phyloP scores from a whole-genome alignment of 1,140 invertebrate genomes.

The Drosophila gunungcola region DNA sequence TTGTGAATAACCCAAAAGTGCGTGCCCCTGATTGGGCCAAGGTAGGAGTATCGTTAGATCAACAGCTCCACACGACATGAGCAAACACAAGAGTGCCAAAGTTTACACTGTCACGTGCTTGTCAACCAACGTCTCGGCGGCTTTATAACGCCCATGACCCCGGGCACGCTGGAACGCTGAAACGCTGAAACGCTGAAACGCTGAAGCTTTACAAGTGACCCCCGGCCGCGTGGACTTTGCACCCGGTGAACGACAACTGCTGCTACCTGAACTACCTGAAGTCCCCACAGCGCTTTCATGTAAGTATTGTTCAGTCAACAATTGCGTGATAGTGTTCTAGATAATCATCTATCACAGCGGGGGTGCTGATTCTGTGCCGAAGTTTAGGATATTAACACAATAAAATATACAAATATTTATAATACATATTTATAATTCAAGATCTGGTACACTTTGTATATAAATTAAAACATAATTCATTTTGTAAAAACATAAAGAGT shows the following conservation, averaged over 20 bases:
- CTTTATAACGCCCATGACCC: constrained; percentile 44
- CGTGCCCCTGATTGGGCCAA: constrained; percentile 36
- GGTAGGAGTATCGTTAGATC: constrained; percentile 13
- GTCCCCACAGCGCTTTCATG: constrained; percentile 21
- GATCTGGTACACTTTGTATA: too few relatives aligned
- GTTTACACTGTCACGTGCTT: constrained; percentile 36
- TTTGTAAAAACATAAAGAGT: not conserved
- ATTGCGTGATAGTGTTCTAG: not conserved
- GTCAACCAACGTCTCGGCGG: constrained; percentile 27
- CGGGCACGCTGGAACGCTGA: not conserved
- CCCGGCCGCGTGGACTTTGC: constrained; percentile 35
- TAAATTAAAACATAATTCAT: too few relatives aligned
- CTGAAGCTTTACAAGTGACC: constrained; percentile 47
- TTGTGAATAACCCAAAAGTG: constrained; percentile 47
- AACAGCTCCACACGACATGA: constrained; percentile 12
- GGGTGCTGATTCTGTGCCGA: not conserved
- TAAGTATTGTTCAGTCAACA: constrained; percentile 20
- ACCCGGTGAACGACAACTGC: constrained; percentile 17
- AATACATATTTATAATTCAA: too few relatives aligned
- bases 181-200: constrained; percentile 1
- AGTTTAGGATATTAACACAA: not conserved
- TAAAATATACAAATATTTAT: not conserved
- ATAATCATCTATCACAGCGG: too few relatives aligned
- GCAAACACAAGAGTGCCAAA: constrained; percentile 29
- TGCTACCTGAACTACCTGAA: not conserved